Evolutionary conservation across 2,888 invertebrate species (phyloP).

Genomic region (Leptopilina myrica): DNA sequence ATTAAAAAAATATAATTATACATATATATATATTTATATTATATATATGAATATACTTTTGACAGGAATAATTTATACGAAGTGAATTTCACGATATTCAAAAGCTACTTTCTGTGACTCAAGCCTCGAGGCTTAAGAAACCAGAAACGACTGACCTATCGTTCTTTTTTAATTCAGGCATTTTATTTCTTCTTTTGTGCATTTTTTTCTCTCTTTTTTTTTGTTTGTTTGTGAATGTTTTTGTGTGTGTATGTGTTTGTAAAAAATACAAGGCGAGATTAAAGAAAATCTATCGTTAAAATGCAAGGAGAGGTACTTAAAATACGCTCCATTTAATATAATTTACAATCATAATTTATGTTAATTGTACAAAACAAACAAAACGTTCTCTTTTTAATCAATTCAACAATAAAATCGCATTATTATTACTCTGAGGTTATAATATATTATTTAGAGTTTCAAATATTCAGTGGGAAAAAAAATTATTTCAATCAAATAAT

Average conservation of each 20-base stretch:
- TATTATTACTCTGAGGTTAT: no score
- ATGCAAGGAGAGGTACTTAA: no score
- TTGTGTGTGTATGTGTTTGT: no score
- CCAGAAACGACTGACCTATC: constrained; percentile 17
- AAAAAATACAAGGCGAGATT: no score
- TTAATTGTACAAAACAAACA: background rate
- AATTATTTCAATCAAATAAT: background rate
- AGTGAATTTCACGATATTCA: constrained; percentile 12
- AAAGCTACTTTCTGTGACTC: background rate
- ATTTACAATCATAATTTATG: background rate
- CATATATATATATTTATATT: background rate
- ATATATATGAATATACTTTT: background rate
- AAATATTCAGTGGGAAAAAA: background rate
- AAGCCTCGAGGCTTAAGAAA: constrained; percentile 9
- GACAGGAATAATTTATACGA: constrained; percentile 15
- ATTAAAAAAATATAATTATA: constrained; percentile 2
- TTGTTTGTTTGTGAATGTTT: no score
- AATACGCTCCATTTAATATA: no score
- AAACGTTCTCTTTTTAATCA: background rate
- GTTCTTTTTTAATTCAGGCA: constrained; percentile 14
- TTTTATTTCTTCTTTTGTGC: constrained; percentile 4
- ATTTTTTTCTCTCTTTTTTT: no score
- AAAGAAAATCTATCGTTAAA: no score
- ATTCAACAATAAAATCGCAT: background rate
- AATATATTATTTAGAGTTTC: no score